Evolutionary conservation across 2,888 invertebrate species (phyloP).

Genomic region (Schrankia costaestrigalis): DNA sequence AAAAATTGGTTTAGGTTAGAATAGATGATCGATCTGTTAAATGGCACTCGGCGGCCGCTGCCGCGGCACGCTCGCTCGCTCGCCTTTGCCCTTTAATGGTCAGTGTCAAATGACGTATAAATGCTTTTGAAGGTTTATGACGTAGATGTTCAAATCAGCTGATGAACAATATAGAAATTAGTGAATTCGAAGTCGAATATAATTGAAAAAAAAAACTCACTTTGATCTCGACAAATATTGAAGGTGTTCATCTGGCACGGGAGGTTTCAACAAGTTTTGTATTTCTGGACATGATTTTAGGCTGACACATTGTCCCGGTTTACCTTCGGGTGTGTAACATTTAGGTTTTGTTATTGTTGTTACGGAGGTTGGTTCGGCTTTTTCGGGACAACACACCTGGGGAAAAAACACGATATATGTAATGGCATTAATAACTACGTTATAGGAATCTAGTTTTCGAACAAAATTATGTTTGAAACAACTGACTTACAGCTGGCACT

Average conservation of each 20-base stretch:
- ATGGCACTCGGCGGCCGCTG: too few relatives aligned
- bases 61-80: too few relatives aligned
- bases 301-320: conserved; percentile 26
- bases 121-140: too few relatives aligned
- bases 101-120: too few relatives aligned
- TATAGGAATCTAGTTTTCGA: neutral
- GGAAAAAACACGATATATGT: too few relatives aligned
- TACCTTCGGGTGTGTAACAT: conserved; percentile 41
- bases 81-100: too few relatives aligned
- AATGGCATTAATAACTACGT: neutral
- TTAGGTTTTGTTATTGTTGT: neutral
- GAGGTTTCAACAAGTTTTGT: conserved; percentile 7
- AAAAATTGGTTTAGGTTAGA: too few relatives aligned
- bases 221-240: conserved; percentile 8
- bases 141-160: too few relatives aligned
- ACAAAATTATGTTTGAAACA: too few relatives aligned
- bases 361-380: neutral
- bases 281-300: conserved; percentile 7
- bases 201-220: conserved; percentile 5
- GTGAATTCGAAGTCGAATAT: too few relatives aligned
- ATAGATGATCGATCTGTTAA: too few relatives aligned
- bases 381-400: conserved; percentile 30
- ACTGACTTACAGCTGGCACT: conserved; percentile 18
- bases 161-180: too few relatives aligned
- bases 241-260: conserved; percentile 1